These are phyloP conservation scores for Ammospiza maritima DNA, from an alignment of 2,797 vertebrate species.

Conservation along the genomic window DNA sequence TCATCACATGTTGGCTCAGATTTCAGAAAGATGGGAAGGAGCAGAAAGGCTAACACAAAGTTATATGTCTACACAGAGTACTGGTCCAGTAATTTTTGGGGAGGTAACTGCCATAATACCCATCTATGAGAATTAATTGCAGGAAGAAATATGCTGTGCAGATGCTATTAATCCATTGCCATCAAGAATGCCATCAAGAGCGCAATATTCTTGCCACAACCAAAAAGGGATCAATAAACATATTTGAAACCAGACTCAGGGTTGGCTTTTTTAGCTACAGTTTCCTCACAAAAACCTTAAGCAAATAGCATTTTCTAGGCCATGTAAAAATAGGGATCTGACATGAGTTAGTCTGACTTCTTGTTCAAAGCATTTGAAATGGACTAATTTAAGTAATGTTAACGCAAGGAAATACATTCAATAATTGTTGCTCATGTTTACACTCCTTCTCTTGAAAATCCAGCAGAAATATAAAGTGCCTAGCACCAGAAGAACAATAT, in stretches of 20 bases:
- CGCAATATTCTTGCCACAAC: slow-evolving; percentile 14
- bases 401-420: slow-evolving; percentile 14
- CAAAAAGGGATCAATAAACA: slow-evolving; percentile 27
- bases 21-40: neutral
- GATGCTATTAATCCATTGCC: slow-evolving; percentile 37
- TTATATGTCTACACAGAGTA: neutral
- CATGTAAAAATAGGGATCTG: slow-evolving; percentile 45
- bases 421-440: slow-evolving; percentile 56
- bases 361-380: slow-evolving; percentile 67
- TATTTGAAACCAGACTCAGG: slow-evolving; percentile 64
- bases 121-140: neutral
- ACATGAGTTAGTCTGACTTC: neutral
- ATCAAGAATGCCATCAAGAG: slow-evolving; percentile 22
- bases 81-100: neutral
- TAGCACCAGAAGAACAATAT: slow-evolving; percentile 57
- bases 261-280: neutral
- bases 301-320: neutral
- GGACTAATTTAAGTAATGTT: slow-evolving; percentile 35
- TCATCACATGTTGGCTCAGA: neutral
- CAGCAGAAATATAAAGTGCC: slow-evolving; percentile 52
- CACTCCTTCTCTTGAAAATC: neutral
- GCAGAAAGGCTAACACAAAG: neutral
- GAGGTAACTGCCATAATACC: neutral
- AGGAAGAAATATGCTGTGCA: neutral
- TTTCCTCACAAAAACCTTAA: slow-evolving; percentile 56